phyloP scores from a whole-genome alignment of 2,888 invertebrate species.

The Acleris holmiana region DNA sequence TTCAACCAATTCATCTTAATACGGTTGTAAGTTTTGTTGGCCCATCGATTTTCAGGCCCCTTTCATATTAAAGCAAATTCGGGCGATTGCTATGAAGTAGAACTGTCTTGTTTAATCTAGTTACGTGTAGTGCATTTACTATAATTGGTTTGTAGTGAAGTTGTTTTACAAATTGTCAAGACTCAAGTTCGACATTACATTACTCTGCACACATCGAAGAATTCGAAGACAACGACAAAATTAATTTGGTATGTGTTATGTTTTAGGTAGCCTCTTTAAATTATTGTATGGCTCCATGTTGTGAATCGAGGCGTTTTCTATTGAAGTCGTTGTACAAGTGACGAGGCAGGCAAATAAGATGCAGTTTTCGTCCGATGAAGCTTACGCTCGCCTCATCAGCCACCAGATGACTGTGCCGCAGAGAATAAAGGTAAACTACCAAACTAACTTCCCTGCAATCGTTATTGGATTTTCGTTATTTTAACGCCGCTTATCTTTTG shows the following conservation, averaged over 20 bases:
- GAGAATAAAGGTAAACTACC: constrained; percentile 69
- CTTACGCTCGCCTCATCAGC: constrained; percentile 77
- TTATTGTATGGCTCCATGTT: constrained; percentile 14
- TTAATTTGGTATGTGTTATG: constrained; percentile 9
- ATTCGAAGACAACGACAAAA: constrained; percentile 18
- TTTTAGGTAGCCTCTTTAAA: constrained; percentile 36
- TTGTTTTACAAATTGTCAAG: too few species aligned
- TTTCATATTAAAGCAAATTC: too few species aligned
- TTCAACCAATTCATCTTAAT: too few species aligned
- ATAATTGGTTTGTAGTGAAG: too few species aligned
- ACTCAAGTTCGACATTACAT: background rate
- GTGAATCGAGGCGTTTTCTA: constrained; percentile 7
- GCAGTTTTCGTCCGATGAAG: constrained; percentile 77
- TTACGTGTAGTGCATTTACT: background rate
- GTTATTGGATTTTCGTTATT: background rate
- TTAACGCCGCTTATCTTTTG: constrained; percentile 23
- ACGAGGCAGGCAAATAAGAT: constrained; percentile 44
- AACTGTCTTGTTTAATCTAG: background rate
- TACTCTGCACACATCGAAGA: constrained; percentile 1
- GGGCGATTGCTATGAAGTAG: too few species aligned
- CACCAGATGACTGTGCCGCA: constrained; percentile 82
- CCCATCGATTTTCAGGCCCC: too few species aligned
- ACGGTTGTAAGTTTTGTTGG: too few species aligned
- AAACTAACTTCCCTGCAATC: background rate
- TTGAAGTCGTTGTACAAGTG: constrained; percentile 16